Conservation (phyloP, 2,797 vertebrate species). For the Amniataba percoides region DNA sequence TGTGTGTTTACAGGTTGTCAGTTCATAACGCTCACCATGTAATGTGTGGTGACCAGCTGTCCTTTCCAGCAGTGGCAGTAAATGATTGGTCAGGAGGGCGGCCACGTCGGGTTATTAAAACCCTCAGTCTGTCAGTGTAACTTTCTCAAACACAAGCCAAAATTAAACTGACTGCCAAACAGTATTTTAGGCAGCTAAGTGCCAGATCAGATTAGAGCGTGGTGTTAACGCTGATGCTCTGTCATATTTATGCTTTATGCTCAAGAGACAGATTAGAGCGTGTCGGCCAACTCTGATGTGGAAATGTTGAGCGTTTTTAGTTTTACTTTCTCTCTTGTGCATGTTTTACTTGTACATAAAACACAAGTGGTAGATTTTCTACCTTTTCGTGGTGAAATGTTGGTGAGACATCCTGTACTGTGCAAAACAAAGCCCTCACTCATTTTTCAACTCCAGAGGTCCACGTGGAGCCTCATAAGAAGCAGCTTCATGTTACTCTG, state of each 20-base stretch:
- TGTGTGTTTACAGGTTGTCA: background rate
- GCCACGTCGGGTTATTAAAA: constrained; percentile 17
- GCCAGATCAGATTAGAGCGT: constrained; percentile 54
- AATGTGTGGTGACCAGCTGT: constrained; percentile 15
- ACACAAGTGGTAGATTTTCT: background rate
- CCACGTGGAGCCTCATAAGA: constrained; percentile 94
- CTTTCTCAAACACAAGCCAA: constrained; percentile 24
- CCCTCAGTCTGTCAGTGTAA: background rate
- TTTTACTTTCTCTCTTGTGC: background rate
- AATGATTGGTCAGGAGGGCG: background rate
- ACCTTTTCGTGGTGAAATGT: background rate
- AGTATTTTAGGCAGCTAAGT: constrained; percentile 26
- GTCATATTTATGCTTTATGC: constrained; percentile 34
- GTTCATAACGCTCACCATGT: background rate
- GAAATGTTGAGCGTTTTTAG: background rate
- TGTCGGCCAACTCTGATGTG: constrained; percentile 9
- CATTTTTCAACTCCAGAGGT: constrained; percentile 85
- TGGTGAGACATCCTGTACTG: background rate
- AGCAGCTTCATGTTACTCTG: constrained; percentile 96
- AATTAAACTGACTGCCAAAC: constrained; percentile 23
- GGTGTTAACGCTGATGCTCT: constrained; percentile 20
- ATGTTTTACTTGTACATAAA: background rate
- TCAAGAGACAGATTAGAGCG: constrained; percentile 14
- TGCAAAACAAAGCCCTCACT: background rate
- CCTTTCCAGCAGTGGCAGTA: background rate